Base-by-base conservation (phyloP, 2,113 vertebrate species). In the Lepus timidus region DNA sequence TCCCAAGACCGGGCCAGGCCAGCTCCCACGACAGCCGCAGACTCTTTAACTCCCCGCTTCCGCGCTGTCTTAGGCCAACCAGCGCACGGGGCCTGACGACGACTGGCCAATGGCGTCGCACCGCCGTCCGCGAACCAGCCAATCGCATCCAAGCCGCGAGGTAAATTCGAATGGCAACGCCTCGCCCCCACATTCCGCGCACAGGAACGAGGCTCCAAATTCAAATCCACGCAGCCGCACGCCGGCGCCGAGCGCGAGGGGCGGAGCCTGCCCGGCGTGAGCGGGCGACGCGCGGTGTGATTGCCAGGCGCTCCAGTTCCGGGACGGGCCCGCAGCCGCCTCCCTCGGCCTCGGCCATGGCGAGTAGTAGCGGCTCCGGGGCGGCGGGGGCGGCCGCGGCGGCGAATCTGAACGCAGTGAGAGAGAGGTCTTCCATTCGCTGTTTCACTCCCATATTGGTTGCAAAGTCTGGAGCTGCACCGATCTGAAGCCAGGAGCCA, bases 341-440 rank as follows among this genome's bases (percentile, higher is more conserved):
- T 84, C 6, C 39, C 2, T 23, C 23, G 79, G 93, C 52, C 70
- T 81, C 44, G 2, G n/a, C 92, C 70, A 97, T 97, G 97, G 97
- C 97, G 29, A 96, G 94, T 7, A 61, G 94, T 6, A 1, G 87
- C 39, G 74, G 82, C 25, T 0, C 83, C 13, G 97, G 75, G 12
- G 90, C 70, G 96, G 98, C 62, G 94, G 98, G 99, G 98, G 99
- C 99, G 25, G 99, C 98, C 0, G 95, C 97, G 13, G 98, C 99
- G 3, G 98, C 98, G 9, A 99, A 98, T 75, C 94, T 99, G 25
- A 99, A 99, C 62, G 99, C 99, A 2, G 99, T 99, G 92, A 98
- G 99, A 80, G 99, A 99, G 96, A 99, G n/a, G n/a, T n/a, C n/a
- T n/a, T n/a, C n/a, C n/a, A n/a, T n/a, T n/a, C n/a, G n/a, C n/a